Evolutionary conservation across 2,113 vertebrate species (phyloP).

Genomic region (Halichoeres trimaculatus): DNA sequence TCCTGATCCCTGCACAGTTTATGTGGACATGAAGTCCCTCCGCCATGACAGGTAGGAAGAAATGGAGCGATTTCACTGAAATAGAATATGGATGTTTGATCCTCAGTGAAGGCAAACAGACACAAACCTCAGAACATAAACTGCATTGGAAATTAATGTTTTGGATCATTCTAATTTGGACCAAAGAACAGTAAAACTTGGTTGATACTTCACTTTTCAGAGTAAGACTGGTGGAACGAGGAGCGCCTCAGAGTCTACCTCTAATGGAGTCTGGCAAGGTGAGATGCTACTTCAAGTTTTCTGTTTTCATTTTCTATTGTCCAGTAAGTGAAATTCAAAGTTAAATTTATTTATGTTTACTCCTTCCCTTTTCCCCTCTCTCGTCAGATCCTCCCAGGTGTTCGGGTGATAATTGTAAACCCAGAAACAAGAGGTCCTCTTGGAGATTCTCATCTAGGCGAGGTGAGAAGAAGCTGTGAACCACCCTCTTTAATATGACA

Average conservation of each 20-base stretch:
- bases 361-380: neutral
- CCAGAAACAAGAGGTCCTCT: conserved; percentile 96
- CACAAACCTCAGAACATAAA: too few species aligned
- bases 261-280: conserved; percentile 98
- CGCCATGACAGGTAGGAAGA: conserved; percentile 93
- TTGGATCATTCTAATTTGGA: too few species aligned
- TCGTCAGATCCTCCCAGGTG: conserved; percentile 93
- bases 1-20: conserved; percentile 96
- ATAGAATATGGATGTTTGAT: too few species aligned
- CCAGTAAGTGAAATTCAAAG: neutral
- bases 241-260: conserved; percentile 96
- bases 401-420: conserved; percentile 97
- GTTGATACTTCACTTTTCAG: conserved; percentile 68
- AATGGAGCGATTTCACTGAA: neutral
- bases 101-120: too few species aligned
- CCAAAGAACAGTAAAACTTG: too few species aligned
- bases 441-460: conserved; percentile 96
- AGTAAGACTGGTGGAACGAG: conserved; percentile 95
- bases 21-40: conserved; percentile 97
- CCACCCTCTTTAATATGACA: neutral
- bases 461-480: conserved; percentile 65
- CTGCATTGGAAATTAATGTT: too few species aligned
- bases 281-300: conserved; percentile 47
- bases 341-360: neutral
- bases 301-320: too few species aligned